Base-by-base conservation (phyloP, 1,140 invertebrate genomes). In the Hyles euphorbiae region DNA sequence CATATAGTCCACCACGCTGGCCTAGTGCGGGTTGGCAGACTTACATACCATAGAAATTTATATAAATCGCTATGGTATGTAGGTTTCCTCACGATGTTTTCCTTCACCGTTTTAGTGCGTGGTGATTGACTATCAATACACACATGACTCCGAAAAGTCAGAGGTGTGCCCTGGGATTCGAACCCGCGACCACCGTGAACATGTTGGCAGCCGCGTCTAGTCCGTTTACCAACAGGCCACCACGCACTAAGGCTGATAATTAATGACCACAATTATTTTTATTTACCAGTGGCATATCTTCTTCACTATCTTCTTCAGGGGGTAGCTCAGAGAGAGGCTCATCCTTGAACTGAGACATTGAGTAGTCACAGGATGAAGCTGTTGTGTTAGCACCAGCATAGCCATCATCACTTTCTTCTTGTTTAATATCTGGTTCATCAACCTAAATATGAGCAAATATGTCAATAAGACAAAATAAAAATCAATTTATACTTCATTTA, bases 281-380 rank as follows among this genome's bases (percentile, higher is more conserved):
- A 47, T 22, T 70, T 74, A 88, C 86, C 72, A 81, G 57, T 61
- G 96, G 95, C 50, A 93, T 80, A 88, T 97, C 95, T 83, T 96
- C 95, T 66, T 96, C 94, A 68, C 91, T 92, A 8, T 93, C 90
- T 56, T 91, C 90, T 73, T 78, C 89, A 73, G 61, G 80, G 63
- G 64, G 90, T 73, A 76, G 60, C 68, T 88, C 80, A 45, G 79
- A 66, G 9, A 86, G 58, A 43, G 87, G 83, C 56, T 90, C 89
- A 67, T 88, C 87, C 60, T 90, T 89, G 56, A 93, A 93, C 72
- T 93, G 92, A 40, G 92, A 92, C 67, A 93, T 61, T 58, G 91
- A 93, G 74, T 93, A 93, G 73, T 93, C 92, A 83, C 92, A 93
- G 51, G 92, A 93, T 53, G 92, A 93, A 8, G 88, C 90, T 56